Conservation (phyloP, 2,888 invertebrate genomes). For the Dolomedes plantarius region DNA sequence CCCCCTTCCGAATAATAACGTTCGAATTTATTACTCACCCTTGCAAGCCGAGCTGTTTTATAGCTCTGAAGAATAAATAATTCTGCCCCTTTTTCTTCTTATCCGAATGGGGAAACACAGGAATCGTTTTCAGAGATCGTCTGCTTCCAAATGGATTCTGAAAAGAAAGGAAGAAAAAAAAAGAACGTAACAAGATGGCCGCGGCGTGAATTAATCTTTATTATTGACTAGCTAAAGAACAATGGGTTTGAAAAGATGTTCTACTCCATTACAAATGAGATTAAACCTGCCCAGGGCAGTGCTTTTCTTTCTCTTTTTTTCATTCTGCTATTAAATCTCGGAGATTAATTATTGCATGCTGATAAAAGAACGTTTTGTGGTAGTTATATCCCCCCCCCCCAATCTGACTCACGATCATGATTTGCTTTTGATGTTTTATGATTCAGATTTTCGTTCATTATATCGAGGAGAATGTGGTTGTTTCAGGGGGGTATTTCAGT, state of each 20-base stretch:
- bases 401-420: conserved; percentile 29
- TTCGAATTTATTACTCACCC: conserved; percentile 52
- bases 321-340: conserved; percentile 53
- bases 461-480: not conserved
- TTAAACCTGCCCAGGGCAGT: conserved; percentile 37
- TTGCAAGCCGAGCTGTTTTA: conserved; percentile 27
- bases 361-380: conserved; percentile 23
- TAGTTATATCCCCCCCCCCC: conserved; percentile 1
- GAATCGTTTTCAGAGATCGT: conserved; percentile 49
- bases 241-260: conserved; percentile 63
- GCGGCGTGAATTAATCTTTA: conserved; percentile 62
- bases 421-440: not conserved
- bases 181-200: conserved; percentile 41
- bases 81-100: conserved; percentile 14
- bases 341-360: conserved; percentile 54
- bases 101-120: conserved; percentile 24
- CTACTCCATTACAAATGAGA: conserved; percentile 67
- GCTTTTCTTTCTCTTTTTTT: conserved; percentile 28
- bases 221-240: conserved; percentile 66
- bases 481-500: no score
- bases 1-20: conserved; percentile 40
- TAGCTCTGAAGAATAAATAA: conserved; percentile 44
- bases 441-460: not conserved
- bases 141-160: conserved; percentile 26
- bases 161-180: conserved; percentile 9